These are phyloP conservation scores for Oedothorax gibbosus DNA, from an alignment of 1,140 invertebrate genomes.

Conservation along the genomic window DNA sequence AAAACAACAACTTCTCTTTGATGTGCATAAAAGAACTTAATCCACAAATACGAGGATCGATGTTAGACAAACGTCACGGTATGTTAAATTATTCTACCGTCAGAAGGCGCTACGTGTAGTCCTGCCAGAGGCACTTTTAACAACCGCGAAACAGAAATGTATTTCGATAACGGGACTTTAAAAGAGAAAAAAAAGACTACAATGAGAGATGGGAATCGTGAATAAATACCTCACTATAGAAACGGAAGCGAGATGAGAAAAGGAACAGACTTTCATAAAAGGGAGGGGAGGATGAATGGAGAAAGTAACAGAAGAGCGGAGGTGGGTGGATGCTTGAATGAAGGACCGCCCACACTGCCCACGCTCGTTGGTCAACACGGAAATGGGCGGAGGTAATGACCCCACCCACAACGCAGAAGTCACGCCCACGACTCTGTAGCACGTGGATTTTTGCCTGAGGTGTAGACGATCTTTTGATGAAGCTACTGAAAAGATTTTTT, in stretches of 20 bases:
- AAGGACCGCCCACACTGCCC: slow-evolving; percentile 28
- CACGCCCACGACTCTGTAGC: slow-evolving; percentile 13
- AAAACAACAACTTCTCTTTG: too few relatives aligned
- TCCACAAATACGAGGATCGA: too few relatives aligned
- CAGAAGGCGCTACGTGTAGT: too few relatives aligned
- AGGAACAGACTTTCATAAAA: slow-evolving; percentile 4
- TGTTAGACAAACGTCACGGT: too few relatives aligned
- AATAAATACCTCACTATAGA: slow-evolving; percentile 21
- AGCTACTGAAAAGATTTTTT: neutral
- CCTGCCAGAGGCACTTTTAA: neutral
- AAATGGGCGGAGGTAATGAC: slow-evolving; percentile 14
- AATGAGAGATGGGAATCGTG: slow-evolving; percentile 39
- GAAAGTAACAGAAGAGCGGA: slow-evolving; percentile 48
- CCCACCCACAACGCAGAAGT: neutral
- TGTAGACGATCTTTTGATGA: neutral
- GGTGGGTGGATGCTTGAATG: slow-evolving; percentile 9
- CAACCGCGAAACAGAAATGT: slow-evolving; percentile 18
- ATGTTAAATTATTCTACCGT: too few relatives aligned
- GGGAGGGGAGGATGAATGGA: slow-evolving; percentile 13
- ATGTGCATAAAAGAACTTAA: too few relatives aligned
- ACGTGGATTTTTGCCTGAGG: slow-evolving; percentile 33
- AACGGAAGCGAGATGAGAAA: neutral
- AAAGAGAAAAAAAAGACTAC: slow-evolving; percentile 1
- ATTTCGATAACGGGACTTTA: slow-evolving; percentile 11
- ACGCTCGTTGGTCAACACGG: slow-evolving; percentile 10